These are phyloP conservation scores for Calcarius ornatus DNA, from an alignment of 2,113 vertebrate genomes.

Conservation along the genomic window DNA sequence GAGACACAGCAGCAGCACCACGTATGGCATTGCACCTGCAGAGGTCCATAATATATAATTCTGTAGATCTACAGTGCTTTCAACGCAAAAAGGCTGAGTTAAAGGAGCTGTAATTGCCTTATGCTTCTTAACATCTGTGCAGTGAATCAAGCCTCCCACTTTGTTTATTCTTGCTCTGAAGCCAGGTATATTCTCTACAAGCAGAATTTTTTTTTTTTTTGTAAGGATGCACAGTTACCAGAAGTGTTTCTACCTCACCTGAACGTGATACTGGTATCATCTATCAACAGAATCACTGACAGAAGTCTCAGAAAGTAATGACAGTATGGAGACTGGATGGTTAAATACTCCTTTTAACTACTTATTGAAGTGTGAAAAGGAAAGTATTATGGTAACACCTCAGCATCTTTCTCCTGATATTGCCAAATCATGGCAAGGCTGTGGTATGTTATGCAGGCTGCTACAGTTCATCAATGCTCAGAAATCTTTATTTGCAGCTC, in stretches of 20 bases:
- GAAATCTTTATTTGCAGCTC: not conserved
- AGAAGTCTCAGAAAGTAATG: not conserved
- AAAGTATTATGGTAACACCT: not conserved
- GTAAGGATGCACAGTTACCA: not conserved
- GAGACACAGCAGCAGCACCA: not conserved
- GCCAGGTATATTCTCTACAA: not conserved
- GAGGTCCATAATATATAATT: not conserved
- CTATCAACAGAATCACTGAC: not conserved
- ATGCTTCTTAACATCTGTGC: not conserved
- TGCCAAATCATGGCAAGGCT: not conserved
- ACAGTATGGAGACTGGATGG: not conserved
- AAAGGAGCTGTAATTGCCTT: not conserved
- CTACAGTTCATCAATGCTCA: rapidly evolving
- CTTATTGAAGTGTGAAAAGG: not conserved
- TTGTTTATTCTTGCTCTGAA: not conserved
- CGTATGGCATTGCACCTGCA: not conserved
- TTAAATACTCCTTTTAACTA: not conserved
- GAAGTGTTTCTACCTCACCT: not conserved
- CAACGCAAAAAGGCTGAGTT: not conserved
- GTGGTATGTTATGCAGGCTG: rapidly evolving
- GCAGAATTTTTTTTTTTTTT: not conserved
- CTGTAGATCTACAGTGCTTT: not conserved
- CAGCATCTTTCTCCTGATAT: not conserved
- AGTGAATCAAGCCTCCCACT: not conserved
- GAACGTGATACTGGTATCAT: not conserved